Percentiles rank a stretch among this genome's conserved stretches.
These are phyloP conservation scores for Progne subis DNA, from an alignment of 2,113 vertebrate species.

Conservation along the genomic window DNA sequence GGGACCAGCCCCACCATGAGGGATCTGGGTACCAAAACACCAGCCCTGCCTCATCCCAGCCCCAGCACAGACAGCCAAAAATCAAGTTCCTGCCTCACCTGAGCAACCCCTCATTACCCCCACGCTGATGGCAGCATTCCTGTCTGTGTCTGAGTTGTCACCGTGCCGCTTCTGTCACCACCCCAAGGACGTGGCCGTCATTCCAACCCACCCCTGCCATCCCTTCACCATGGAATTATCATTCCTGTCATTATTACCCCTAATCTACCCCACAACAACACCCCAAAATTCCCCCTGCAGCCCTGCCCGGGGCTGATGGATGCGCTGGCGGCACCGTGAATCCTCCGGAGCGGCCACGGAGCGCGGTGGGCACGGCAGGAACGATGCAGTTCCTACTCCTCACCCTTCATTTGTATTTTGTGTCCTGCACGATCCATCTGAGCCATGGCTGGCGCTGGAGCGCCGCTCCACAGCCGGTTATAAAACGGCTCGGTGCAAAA, in stretches of 20 bases:
- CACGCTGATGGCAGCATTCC: fast-evolving
- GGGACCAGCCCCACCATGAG: not conserved
- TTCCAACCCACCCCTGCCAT: not conserved
- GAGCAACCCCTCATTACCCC: not conserved
- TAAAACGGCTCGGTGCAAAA: not conserved
- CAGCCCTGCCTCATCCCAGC: not conserved
- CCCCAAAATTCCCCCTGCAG: fast-evolving
- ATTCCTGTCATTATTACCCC: fast-evolving
- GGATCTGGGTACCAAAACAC: not conserved
- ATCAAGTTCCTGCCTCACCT: fast-evolving
- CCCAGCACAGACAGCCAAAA: not conserved
- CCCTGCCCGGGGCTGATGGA: not conserved
- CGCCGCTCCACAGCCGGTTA: not conserved
- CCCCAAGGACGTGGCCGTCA: fast-evolving
- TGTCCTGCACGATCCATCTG: not conserved
- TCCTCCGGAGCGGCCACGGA: not conserved
- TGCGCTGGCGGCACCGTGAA: fast-evolving
- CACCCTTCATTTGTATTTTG: not conserved
- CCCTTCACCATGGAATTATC: fast-evolving
- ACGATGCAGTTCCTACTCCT: not conserved
- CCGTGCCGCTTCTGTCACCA: not conserved
- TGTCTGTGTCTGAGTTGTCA: not conserved
- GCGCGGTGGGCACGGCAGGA: not conserved
- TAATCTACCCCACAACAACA: fast-evolving
- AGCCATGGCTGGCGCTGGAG: not conserved